phyloP scores from a whole-genome alignment of 2,797 vertebrate genomes.

The Poeciliopsis infans region DNA sequence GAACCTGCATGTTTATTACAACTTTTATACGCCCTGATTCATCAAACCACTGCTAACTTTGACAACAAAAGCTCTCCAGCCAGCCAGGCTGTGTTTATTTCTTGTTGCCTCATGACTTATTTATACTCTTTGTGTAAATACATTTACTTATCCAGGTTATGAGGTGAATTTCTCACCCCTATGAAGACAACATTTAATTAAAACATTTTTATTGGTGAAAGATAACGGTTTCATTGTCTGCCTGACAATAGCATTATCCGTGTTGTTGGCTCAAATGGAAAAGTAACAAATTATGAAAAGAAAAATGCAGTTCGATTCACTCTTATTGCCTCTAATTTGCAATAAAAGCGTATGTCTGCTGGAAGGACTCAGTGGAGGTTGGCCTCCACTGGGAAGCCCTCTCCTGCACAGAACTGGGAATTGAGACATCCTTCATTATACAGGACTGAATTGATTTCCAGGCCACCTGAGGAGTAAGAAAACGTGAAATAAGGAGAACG shows the following conservation, averaged over 20 bases:
- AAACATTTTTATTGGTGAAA: conserved; percentile 4
- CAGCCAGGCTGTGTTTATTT: background rate
- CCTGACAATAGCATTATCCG: background rate
- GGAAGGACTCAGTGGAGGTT: background rate
- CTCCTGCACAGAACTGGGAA: conserved; percentile 12
- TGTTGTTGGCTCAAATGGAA: background rate
- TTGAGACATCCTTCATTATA: conserved; percentile 28
- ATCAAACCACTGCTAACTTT: conserved; percentile 6
- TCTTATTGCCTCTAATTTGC: conserved; percentile 4
- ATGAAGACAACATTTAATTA: background rate
- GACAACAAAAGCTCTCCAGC: conserved; percentile 1
- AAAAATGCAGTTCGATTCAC: background rate
- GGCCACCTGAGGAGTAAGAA: conserved; percentile 29
- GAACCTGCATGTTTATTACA: background rate
- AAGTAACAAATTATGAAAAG: background rate
- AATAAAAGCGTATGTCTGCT: background rate
- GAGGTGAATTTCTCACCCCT: background rate
- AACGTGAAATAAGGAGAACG: conserved; percentile 29
- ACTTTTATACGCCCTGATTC: conserved; percentile 1
- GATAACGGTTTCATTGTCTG: background rate
- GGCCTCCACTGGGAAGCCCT: conserved; percentile 5
- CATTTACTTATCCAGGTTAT: conserved; percentile 3
- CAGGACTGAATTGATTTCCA: conserved; percentile 27
- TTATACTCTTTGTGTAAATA: conserved; percentile 8
- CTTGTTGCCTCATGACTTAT: background rate